Evolutionary conservation across 1,140 invertebrate genomes (phyloP).

Genomic region (Lordiphosa stackelbergi): DNA sequence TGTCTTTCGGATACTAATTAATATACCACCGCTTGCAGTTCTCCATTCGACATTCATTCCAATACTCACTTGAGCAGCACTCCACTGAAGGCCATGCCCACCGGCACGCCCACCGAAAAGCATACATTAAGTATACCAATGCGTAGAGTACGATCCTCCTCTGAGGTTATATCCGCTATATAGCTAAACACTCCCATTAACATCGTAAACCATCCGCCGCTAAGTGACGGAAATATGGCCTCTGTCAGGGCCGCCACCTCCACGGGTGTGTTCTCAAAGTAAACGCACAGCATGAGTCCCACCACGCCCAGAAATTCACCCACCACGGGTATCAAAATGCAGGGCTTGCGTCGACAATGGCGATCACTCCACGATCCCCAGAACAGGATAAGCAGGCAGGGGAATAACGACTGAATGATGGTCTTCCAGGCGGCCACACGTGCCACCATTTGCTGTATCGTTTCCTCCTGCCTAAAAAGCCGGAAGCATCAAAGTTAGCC

Average conservation of each 20-base stretch:
- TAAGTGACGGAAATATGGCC: slow-evolving; percentile 86
- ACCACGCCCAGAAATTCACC: slow-evolving; percentile 88
- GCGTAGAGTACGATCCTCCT: slow-evolving; percentile 87
- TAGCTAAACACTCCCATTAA: slow-evolving; percentile 94
- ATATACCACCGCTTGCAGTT: too few species aligned
- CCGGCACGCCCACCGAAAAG: slow-evolving; percentile 87
- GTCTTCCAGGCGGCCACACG: slow-evolving; percentile 89
- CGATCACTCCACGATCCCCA: slow-evolving; percentile 87
- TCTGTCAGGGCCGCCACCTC: slow-evolving; percentile 86
- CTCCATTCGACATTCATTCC: too few species aligned
- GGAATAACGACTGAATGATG: slow-evolving; percentile 85
- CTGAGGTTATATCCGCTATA: slow-evolving; percentile 89
- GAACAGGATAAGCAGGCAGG: slow-evolving; percentile 86
- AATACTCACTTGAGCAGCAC: slow-evolving; percentile 79
- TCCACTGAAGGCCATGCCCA: slow-evolving; percentile 87
- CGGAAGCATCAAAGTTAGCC: neutral
- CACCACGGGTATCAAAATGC: slow-evolving; percentile 89
- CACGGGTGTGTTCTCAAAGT: slow-evolving; percentile 87
- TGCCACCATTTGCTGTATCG: slow-evolving; percentile 86
- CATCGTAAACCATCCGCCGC: slow-evolving; percentile 89
- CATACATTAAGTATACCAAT: slow-evolving; percentile 91
- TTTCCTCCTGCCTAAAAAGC: slow-evolving; percentile 80
- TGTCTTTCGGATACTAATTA: too few species aligned
- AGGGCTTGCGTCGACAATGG: slow-evolving; percentile 87
- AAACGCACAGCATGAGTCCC: slow-evolving; percentile 87